Percentiles rank a stretch among this genome's conserved stretches.
Evolutionary conservation across 2,888 invertebrate species (phyloP).

Genomic region (Lithophane leautieri): DNA sequence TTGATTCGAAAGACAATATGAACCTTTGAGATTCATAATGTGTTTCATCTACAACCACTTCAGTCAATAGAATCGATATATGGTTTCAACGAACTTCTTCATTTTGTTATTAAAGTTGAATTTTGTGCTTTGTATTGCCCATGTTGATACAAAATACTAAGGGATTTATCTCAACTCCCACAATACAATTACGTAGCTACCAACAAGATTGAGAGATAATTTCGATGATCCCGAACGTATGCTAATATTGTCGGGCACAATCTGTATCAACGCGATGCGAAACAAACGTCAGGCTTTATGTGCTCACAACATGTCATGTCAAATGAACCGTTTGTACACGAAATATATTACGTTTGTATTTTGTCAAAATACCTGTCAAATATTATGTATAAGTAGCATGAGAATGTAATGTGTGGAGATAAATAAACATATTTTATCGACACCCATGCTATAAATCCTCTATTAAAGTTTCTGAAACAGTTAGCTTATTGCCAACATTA

Average conservation of each 20-base stretch:
- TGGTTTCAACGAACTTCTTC: not conserved
- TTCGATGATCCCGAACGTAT: conserved; percentile 16
- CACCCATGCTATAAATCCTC: too few relatives aligned
- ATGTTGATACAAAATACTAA: not conserved
- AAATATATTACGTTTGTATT: too few relatives aligned
- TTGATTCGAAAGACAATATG: not conserved
- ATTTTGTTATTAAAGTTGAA: not conserved
- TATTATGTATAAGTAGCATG: too few relatives aligned
- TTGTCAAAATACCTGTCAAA: too few relatives aligned
- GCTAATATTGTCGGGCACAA: conserved; percentile 31
- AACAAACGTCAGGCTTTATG: not conserved
- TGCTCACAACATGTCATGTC: conserved; percentile 26
- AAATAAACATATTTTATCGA: too few relatives aligned
- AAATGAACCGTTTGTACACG: not conserved
- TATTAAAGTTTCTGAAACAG: too few relatives aligned
- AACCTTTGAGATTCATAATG: not conserved
- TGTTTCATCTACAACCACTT: not conserved
- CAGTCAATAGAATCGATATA: not conserved
- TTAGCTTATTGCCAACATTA: too few relatives aligned
- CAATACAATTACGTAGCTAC: not conserved
- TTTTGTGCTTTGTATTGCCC: not conserved
- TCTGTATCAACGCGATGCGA: conserved; percentile 25
- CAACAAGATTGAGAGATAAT: conserved; percentile 13
- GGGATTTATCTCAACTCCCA: not conserved
- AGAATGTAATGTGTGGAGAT: too few relatives aligned